Base-by-base conservation (phyloP, 2,888 invertebrate species). In the Scaptodrosophila latifasciaeformis region DNA sequence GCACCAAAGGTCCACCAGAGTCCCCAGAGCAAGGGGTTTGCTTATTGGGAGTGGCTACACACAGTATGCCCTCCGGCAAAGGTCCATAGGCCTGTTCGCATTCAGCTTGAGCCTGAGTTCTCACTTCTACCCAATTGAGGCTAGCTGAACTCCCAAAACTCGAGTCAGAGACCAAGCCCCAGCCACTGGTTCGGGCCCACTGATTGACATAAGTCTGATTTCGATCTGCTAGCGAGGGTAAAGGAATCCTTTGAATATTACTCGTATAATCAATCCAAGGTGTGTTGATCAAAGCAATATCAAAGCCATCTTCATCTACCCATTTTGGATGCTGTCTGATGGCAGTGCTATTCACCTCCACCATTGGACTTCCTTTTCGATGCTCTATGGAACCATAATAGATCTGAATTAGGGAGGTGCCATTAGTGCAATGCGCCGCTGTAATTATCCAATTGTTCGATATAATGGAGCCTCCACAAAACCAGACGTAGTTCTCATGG, bases 371-470 rank as follows among this genome's bases (percentile, higher is more conserved):
- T 5, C 5, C 3, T n/a, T 2, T 1, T 4, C 2, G 2, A 2
- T 2, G 5, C 2, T 15, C 9, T 2, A 1, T 18, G 1, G 27
- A 27, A 15, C 47, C 37, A 17, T 47, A 47, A 5, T 37, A 3
- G 15, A 47, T 15, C 17, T 1, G n/a, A 2, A 37, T 17, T 10
- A 2, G 15, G 19, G 1, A 3, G 3, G 1, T 3, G 2, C 3
- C 0, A 0, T 3, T 0, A 13, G 13, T 17, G 19, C 39, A 49
- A 49, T 49, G 40, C 3, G 30, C 49, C 5, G 49, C 49, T 17
- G 49, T 49, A 2, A 31, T 12, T 24, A 37, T 17, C 37, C 58
- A 57, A 4, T 47, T 18, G 42, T 35, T 51, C 24, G 46, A 29
- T 42, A 18, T 6, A 9, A 37, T 30, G 13, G 17, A 21, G 13